Evolutionary conservation across 2,888 invertebrate species (phyloP).

Genomic region (Cephus nigrinus): DNA sequence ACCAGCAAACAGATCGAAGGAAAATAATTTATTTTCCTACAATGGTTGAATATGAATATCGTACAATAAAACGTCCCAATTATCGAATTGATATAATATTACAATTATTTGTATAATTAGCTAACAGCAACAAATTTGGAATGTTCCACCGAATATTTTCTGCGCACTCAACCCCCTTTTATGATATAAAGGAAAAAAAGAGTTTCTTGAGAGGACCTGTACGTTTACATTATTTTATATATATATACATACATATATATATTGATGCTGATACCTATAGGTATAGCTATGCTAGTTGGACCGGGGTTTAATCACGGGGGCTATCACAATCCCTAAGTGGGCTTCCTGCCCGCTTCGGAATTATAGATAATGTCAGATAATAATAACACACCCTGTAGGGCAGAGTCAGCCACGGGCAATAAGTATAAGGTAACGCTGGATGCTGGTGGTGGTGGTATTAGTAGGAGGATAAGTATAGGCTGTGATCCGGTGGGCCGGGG

Average conservation of each 20-base stretch:
- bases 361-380: conserved; percentile 67
- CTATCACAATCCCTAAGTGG: conserved; percentile 66
- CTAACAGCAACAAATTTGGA: too few species aligned
- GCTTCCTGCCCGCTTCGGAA: conserved; percentile 66
- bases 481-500: conserved; percentile 44
- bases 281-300: conserved; percentile 33
- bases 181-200: too few species aligned
- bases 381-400: conserved; percentile 63
- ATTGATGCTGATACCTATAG: neutral
- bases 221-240: neutral
- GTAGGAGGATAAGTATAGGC: conserved; percentile 66
- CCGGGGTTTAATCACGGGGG: conserved; percentile 63
- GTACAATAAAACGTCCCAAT: too few species aligned
- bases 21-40: too few species aligned
- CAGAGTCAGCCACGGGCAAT: conserved; percentile 53
- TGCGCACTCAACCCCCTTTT: too few species aligned
- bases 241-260: neutral
- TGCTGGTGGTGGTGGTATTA: conserved; percentile 57
- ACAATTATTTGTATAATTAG: too few species aligned
- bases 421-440: conserved; percentile 57
- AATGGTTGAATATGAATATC: too few species aligned
- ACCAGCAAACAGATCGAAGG: too few species aligned
- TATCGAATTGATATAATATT: too few species aligned
- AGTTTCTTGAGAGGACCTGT: neutral
- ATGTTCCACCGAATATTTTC: too few species aligned